These are phyloP conservation scores for Zaprionus taronus DNA, from an alignment of 1,140 invertebrate species.

Conservation along the genomic window DNA sequence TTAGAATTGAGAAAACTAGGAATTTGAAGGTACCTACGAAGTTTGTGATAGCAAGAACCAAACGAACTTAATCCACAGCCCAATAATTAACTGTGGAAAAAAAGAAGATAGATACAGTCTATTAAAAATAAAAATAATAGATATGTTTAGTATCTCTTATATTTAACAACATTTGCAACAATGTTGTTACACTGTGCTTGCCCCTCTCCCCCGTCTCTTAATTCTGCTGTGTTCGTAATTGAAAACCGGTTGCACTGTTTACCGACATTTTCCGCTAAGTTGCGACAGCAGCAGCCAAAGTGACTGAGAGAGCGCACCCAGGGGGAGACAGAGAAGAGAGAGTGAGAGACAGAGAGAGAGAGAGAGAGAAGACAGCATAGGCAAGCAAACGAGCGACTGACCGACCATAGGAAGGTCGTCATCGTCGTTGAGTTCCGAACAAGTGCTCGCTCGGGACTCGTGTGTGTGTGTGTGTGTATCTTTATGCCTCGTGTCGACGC, in stretches of 20 bases:
- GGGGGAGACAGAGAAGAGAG: background rate
- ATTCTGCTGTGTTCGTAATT: constrained; percentile 59
- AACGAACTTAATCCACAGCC: too few species aligned
- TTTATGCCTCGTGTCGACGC: constrained; percentile 25
- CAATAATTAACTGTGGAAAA: too few species aligned
- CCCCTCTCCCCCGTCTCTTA: constrained; percentile 10
- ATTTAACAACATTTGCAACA: background rate
- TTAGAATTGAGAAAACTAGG: too few species aligned
- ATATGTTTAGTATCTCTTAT: too few species aligned
- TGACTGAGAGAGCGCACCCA: background rate
- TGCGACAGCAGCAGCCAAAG: constrained; percentile 30
- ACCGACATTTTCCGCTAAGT: constrained; percentile 79
- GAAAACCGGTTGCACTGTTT: constrained; percentile 80
- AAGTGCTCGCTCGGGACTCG: constrained; percentile 47
- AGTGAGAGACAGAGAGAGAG: constrained; percentile 5
- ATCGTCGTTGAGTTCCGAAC: constrained; percentile 66
- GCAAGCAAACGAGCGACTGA: constrained; percentile 30
- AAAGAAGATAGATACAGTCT: too few species aligned
- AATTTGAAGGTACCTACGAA: too few species aligned
- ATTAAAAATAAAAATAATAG: too few species aligned
- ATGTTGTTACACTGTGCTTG: constrained; percentile 20
- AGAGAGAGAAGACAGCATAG: constrained; percentile 26
- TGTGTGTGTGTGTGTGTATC: constrained; percentile 7
- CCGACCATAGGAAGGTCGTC: constrained; percentile 68
- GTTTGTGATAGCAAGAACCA: too few species aligned